Evolutionary conservation across 1,140 invertebrate species (phyloP), one percentile per base, ranked within the genome.

Genomic region (Carposina sasakii): DNA sequence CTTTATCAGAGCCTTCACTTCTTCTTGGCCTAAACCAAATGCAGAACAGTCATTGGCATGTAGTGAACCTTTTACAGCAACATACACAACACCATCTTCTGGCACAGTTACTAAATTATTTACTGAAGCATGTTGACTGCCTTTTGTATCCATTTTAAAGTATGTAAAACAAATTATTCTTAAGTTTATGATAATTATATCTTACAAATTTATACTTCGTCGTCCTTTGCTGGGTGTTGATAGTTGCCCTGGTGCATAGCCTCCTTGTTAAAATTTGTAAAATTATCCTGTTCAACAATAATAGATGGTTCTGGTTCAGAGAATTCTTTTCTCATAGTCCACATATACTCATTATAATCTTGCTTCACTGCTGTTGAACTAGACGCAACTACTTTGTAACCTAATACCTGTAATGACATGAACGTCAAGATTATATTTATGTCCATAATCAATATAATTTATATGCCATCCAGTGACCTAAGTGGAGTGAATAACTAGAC

Each of bases 301-400:
- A 88, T 85, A 26, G 86, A 81, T 13, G 89, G 89, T 74, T 95
- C 93, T 33, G 93, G 93, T 68, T 94, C 93, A 42, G 90, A 86
- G 79, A 94, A 94, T 60, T 94, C 93, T 81, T 93, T 93, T 88
- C 93, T 91, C 91, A 95, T 93, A 78, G 94, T 95, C 94, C 94
- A 95, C 92, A 94, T 94, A 63, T 94, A 94, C 67, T 94, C 92
- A 88, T 94, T 94, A 70, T 94, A 93, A 72, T 94, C 92, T 81
- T 94, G 92, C 78, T 94, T 94, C 22, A 94, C 91, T 52, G 91
- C 89, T 48, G 92, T 93, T 39, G 92, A 94, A 52, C 93, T 94
- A 21, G 93, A 94, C 52, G 93, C 92, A 20, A 95, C 92, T 33
- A 95, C 93, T 85, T 91, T 92, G 79, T 94, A 95, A 33, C 93